Percentiles rank a stretch among this genome's conserved stretches.
Conservation (phyloP, 2,888 invertebrate genomes). For the Pachymerium ferrugineum region DNA sequence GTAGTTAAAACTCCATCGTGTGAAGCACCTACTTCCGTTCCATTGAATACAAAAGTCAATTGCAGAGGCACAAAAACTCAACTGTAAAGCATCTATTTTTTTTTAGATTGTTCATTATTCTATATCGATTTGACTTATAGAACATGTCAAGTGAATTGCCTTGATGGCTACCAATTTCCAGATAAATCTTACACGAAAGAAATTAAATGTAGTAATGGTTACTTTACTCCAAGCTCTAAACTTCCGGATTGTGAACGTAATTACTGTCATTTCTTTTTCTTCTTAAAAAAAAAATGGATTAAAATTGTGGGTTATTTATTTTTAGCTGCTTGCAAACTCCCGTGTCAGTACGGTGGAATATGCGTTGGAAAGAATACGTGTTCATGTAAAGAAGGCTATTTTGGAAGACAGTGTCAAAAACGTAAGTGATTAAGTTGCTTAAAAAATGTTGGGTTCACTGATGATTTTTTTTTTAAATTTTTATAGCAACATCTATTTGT, state of each 20-base stretch:
- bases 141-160: slow-evolving; percentile 38
- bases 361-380: slow-evolving; percentile 72
- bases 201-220: slow-evolving; percentile 37
- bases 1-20: too few relatives aligned
- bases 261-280: neutral
- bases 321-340: slow-evolving; percentile 61
- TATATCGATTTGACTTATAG: too few relatives aligned
- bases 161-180: slow-evolving; percentile 38
- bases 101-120: too few relatives aligned
- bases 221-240: slow-evolving; percentile 37
- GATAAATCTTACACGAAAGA: slow-evolving; percentile 36
- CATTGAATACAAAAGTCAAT: too few relatives aligned
- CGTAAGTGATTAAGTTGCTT: slow-evolving; percentile 47
- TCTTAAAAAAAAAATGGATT: neutral
- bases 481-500: neutral
- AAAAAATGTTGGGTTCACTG: neutral
- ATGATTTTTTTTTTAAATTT: neutral
- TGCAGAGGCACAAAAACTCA: too few relatives aligned
- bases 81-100: too few relatives aligned
- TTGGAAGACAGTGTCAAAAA: slow-evolving; percentile 69
- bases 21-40: too few relatives aligned
- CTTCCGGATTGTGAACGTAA: slow-evolving; percentile 62
- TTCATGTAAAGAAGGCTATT: slow-evolving; percentile 65
- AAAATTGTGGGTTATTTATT: slow-evolving; percentile 32
- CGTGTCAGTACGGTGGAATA: slow-evolving; percentile 73